Percentiles rank a stretch among this genome's conserved stretches.
Evolutionary conservation across 2,113 vertebrate genomes (phyloP).

Genomic region (Myxocyprinus asiaticus): DNA sequence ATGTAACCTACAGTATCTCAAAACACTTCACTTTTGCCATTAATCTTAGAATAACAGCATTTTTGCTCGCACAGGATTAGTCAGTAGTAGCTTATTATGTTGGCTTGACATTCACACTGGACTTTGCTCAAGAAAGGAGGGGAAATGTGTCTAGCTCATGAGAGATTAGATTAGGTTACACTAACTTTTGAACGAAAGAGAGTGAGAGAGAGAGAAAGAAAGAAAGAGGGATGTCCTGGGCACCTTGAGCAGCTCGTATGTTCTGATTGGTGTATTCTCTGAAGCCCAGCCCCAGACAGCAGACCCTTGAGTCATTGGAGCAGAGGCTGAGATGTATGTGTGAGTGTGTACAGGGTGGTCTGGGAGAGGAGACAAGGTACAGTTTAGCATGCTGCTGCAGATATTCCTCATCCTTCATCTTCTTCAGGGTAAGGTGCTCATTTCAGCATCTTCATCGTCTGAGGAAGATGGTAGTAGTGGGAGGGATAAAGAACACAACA

Average conservation of each 20-base stretch:
- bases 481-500: conserved; percentile 34
- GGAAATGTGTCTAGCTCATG: neutral
- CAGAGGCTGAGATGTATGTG: conserved; percentile 2
- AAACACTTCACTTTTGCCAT: no score
- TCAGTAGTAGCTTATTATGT: neutral
- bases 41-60: neutral
- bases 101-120: conserved; percentile 32
- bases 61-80: neutral
- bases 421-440: conserved; percentile 34
- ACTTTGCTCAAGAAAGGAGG: conserved; percentile 45
- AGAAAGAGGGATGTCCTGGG: conserved; percentile 29
- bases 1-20: neutral
- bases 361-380: neutral
- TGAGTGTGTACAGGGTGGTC: neutral
- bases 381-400: conserved; percentile 50
- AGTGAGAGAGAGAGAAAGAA: neutral
- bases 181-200: conserved; percentile 23
- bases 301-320: neutral
- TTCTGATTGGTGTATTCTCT: conserved; percentile 50
- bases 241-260: conserved; percentile 40
- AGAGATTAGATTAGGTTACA: conserved; percentile 46
- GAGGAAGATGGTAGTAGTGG: conserved; percentile 54
- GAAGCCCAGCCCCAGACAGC: conserved; percentile 32
- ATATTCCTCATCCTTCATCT: conserved; percentile 46
- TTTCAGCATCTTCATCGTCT: conserved; percentile 37